A percentile compares a stretch with the other conserved stretches of the same genome.
phyloP scores from a whole-genome alignment of 2,888 invertebrate genomes.

The Zonitis immaculata region DNA sequence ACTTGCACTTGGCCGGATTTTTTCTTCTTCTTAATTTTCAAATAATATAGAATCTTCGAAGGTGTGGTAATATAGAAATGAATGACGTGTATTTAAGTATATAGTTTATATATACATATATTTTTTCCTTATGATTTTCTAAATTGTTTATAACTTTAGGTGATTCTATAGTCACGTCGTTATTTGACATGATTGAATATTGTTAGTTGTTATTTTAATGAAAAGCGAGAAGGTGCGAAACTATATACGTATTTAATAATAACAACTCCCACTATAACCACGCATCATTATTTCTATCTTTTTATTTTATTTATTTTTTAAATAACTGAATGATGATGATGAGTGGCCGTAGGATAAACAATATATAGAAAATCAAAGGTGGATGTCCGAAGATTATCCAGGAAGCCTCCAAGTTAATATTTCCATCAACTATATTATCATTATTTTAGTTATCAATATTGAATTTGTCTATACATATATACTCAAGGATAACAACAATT shows the following conservation, averaged over 20 bases:
- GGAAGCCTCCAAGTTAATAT: neutral
- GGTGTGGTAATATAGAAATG: neutral
- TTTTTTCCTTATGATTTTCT: too few species aligned
- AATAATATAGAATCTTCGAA: too few species aligned
- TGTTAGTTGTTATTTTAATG: neutral
- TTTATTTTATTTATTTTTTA: too few species aligned
- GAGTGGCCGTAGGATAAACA: neutral
- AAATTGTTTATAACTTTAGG: neutral
- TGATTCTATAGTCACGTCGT: neutral
- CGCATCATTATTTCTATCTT: neutral
- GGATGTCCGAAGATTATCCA: constrained; percentile 1
- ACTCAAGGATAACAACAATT: neutral
- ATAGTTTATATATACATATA: too few species aligned
- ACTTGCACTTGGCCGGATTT: too few species aligned
- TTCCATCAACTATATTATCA: neutral
- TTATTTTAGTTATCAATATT: neutral
- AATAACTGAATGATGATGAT: neutral
- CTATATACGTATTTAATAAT: neutral
- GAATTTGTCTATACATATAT: neutral
- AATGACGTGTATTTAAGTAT: neutral
- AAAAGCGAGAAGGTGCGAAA: neutral
- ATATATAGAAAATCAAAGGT: neutral
- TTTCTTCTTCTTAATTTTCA: too few species aligned
- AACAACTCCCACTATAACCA: neutral
- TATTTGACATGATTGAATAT: neutral